A percentile compares a stretch with the other conserved stretches of the same genome.
Conservation (phyloP, 2,888 invertebrate genomes). For the Metallyticus violacea region DNA sequence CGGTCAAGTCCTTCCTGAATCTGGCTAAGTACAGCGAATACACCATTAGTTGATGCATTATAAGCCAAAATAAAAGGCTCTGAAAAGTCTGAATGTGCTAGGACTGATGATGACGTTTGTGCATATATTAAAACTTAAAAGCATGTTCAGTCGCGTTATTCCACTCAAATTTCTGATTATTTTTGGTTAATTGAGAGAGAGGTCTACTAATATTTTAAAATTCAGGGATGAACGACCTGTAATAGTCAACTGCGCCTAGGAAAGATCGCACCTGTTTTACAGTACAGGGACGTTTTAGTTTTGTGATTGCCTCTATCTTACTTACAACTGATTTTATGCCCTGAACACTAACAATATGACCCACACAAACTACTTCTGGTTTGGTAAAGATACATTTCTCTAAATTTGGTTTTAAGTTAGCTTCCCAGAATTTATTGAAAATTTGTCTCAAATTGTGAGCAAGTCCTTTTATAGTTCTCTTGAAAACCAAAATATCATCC, state of each 20-base stretch:
- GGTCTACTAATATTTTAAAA: background rate
- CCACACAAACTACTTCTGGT: background rate
- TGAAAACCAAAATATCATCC: too few species aligned
- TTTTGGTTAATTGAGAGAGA: background rate
- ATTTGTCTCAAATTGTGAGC: background rate
- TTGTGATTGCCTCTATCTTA: background rate
- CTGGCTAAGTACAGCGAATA: constrained; percentile 31
- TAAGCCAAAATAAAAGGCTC: constrained; percentile 29
- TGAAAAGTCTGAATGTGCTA: constrained; percentile 28
- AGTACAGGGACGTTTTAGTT: background rate
- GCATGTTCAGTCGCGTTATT: background rate
- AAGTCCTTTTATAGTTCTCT: background rate
- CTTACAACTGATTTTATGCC: background rate
- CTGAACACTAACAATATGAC: background rate
- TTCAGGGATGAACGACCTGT: background rate
- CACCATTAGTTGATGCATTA: constrained; percentile 27
- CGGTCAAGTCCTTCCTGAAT: constrained; percentile 7
- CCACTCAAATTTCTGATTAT: background rate
- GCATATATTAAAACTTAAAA: background rate
- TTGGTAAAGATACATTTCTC: background rate
- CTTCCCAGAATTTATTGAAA: background rate
- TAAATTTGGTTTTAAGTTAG: background rate
- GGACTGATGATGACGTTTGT: background rate
- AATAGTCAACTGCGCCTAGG: background rate
- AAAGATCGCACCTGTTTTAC: background rate